These are phyloP conservation scores for Graphium colonna DNA, from an alignment of 2,888 invertebrate genomes.

Conservation along the genomic window DNA sequence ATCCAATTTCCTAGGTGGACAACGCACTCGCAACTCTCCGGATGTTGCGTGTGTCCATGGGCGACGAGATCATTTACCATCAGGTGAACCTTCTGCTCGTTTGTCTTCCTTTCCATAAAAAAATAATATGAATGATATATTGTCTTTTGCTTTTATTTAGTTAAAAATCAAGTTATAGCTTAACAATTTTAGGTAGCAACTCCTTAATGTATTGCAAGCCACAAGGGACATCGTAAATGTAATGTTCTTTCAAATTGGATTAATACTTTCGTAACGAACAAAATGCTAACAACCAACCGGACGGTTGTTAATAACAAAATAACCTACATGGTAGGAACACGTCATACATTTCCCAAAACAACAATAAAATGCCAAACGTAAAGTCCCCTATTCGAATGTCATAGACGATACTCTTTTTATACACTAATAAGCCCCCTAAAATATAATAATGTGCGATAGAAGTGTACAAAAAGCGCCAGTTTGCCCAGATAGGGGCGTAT, in stretches of 20 bases:
- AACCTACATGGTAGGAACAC: conserved; percentile 61
- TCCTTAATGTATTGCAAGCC: too few species aligned
- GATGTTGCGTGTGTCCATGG: too few species aligned
- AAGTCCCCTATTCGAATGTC: conserved; percentile 61
- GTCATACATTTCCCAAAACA: conserved; percentile 59
- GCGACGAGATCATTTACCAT: conserved; percentile 14
- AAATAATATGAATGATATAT: conserved; percentile 7
- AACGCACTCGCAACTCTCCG: too few species aligned
- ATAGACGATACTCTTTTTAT: conserved; percentile 53
- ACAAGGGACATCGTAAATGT: conserved; percentile 35
- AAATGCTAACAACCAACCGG: conserved; percentile 51
- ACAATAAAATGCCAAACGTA: conserved; percentile 67
- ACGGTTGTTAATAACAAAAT: conserved; percentile 49
- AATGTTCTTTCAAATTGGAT: conserved; percentile 47
- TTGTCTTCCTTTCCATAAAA: too few species aligned
- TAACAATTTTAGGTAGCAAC: not conserved
- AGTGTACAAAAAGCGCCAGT: conserved; percentile 63
- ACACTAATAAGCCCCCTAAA: conserved; percentile 70
- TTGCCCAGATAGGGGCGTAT: conserved; percentile 74
- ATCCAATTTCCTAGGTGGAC: too few species aligned
- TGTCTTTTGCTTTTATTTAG: too few species aligned
- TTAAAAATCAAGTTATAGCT: too few species aligned
- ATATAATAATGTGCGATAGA: conserved; percentile 72
- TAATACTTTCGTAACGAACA: conserved; percentile 45
- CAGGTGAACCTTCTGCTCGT: too few species aligned